These are phyloP conservation scores for Budorcas taxicolor DNA, from an alignment of 2,113 vertebrate species.

Conservation along the genomic window DNA sequence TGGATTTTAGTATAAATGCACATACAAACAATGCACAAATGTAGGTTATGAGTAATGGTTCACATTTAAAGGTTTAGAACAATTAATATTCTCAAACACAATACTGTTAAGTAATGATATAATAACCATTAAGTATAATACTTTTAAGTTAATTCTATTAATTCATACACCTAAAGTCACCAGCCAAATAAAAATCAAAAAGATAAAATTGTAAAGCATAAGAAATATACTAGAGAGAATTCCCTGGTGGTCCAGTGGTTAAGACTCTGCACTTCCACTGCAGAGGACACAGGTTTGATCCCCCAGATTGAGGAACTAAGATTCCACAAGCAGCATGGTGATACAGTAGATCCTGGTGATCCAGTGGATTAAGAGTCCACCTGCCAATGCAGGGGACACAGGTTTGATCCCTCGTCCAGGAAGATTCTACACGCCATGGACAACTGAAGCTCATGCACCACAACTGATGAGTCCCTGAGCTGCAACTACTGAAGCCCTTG, in stretches of 20 bases:
- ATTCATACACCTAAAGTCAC: background rate
- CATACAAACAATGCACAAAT: background rate
- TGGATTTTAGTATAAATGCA: background rate
- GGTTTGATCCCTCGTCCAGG: background rate
- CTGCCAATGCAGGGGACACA: background rate
- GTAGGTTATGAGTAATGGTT: background rate
- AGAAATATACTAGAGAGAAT: background rate
- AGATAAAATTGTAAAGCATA: background rate
- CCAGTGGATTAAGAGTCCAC: background rate
- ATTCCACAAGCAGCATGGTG: background rate
- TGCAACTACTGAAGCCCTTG: background rate
- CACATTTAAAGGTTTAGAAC: background rate
- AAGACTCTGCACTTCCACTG: background rate
- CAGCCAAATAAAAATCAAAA: background rate
- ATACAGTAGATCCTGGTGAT: background rate
- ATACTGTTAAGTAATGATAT: background rate
- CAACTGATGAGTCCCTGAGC: background rate
- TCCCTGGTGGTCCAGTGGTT: background rate
- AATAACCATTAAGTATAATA: background rate
- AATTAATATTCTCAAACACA: background rate
- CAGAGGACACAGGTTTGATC: background rate
- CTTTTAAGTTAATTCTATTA: background rate
- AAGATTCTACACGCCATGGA: background rate
- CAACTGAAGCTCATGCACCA: background rate
- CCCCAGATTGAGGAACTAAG: background rate